Conservation (phyloP, 2,113 vertebrate genomes). For the Malurus melanocephalus region DNA sequence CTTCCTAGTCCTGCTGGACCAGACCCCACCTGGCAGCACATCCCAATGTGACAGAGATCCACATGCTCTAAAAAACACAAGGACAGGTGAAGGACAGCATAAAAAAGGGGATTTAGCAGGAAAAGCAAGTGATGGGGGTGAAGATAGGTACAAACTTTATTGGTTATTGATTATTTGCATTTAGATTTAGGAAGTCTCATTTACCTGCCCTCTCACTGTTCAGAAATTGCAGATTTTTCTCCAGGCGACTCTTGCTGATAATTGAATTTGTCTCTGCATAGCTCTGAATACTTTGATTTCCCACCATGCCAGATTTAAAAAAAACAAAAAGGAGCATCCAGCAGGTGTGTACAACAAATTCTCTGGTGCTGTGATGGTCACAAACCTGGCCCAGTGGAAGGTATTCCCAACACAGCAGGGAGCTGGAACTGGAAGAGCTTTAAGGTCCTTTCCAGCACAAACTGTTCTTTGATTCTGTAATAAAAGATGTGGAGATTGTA, state of each 20-base stretch:
- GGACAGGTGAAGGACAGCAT: neutral
- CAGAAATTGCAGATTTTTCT: neutral
- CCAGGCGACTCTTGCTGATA: neutral
- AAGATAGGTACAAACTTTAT: neutral
- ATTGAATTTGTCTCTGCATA: neutral
- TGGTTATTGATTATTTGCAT: neutral
- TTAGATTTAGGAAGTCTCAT: neutral
- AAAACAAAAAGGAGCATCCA: neutral
- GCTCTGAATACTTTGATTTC: neutral
- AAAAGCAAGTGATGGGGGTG: neutral
- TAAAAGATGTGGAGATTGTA: neutral
- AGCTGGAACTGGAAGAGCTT: neutral
- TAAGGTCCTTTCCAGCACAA: neutral
- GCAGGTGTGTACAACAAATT: neutral
- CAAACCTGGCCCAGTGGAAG: neutral
- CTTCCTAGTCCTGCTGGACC: neutral
- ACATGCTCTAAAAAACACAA: rapidly evolving
- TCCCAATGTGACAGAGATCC: rapidly evolving
- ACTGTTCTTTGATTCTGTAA: neutral
- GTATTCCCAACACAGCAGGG: neutral
- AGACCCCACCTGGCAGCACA: neutral
- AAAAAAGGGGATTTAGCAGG: neutral
- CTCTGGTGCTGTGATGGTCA: neutral
- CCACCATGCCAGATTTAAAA: too few species aligned
- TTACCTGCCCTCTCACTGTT: neutral